phyloP scores from a whole-genome alignment of 1,140 invertebrate species.

The Panulirus ornatus region DNA sequence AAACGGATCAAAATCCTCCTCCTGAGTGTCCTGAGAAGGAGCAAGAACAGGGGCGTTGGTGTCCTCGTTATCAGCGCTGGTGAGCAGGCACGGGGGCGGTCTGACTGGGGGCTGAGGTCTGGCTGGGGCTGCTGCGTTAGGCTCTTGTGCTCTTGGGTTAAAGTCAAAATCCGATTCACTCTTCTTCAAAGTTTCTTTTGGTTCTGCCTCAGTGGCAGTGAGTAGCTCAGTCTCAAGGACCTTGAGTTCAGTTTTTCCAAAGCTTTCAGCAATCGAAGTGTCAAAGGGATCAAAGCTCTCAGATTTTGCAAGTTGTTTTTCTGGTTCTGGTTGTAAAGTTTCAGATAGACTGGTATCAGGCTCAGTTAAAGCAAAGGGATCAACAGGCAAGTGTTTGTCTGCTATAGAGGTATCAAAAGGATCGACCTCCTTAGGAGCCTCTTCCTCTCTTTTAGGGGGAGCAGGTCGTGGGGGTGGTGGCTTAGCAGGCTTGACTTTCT shows the following conservation, averaged over 20 bases:
- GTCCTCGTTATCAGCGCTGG: slow-evolving; percentile 63
- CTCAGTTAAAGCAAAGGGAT: slow-evolving; percentile 70
- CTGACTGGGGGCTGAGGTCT: slow-evolving; percentile 14
- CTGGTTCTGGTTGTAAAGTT: slow-evolving; percentile 64
- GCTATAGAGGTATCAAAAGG: slow-evolving; percentile 74
- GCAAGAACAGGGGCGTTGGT: slow-evolving; percentile 51
- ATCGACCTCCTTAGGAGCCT: slow-evolving; percentile 60
- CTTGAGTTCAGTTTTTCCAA: slow-evolving; percentile 72
- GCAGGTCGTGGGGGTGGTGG: slow-evolving; percentile 66
- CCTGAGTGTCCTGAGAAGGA: slow-evolving; percentile 67
- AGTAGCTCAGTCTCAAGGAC: slow-evolving; percentile 75
- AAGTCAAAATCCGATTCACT: slow-evolving; percentile 83
- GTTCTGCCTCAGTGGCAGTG: slow-evolving; percentile 3
- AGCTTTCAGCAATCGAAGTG: slow-evolving; percentile 74
- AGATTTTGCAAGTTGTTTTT: slow-evolving; percentile 56
- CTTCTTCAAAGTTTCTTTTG: background rate
- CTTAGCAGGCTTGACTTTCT: slow-evolving; percentile 29
- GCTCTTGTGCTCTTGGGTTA: slow-evolving; percentile 83
- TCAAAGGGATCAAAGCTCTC: slow-evolving; percentile 76
- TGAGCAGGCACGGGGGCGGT: slow-evolving; percentile 53
- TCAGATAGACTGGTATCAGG: slow-evolving; percentile 70
- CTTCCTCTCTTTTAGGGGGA: slow-evolving; percentile 45
- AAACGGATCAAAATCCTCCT: slow-evolving; percentile 77
- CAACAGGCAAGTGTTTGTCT: slow-evolving; percentile 60
- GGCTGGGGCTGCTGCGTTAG: slow-evolving; percentile 62